Conservation (phyloP, 2,888 invertebrate genomes). For the Orchestes rusci region DNA sequence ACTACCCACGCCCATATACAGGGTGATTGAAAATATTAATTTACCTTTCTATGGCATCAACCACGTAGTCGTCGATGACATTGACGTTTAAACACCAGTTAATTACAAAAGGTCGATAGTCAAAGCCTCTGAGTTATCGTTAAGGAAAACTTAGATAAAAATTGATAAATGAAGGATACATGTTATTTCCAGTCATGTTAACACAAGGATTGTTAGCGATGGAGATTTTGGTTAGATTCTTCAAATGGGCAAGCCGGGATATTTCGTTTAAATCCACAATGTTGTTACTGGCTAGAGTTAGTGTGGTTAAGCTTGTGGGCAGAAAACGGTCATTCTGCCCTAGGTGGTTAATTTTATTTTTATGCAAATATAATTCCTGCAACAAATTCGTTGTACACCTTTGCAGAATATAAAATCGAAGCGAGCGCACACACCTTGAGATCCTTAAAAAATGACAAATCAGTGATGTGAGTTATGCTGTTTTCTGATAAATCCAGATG, state of each 20-base stretch:
- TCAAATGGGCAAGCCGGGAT: conserved; percentile 69
- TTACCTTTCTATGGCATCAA: conserved; percentile 86
- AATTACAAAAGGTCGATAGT: conserved; percentile 85
- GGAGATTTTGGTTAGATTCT: conserved; percentile 71
- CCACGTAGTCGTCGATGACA: conserved; percentile 80
- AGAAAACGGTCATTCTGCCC: conserved; percentile 77
- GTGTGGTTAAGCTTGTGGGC: conserved; percentile 63
- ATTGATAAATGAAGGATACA: conserved; percentile 59
- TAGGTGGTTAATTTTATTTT: conserved; percentile 77
- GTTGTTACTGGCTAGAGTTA: conserved; percentile 77
- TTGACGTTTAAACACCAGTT: conserved; percentile 90
- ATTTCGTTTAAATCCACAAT: conserved; percentile 82
- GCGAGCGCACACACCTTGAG: conserved; percentile 59
- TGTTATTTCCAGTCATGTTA: conserved; percentile 64
- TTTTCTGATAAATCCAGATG: conserved; percentile 86
- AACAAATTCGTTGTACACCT: no score
- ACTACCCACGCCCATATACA: conserved; percentile 44
- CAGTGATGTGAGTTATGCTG: conserved; percentile 75
- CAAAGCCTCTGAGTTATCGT: conserved; percentile 61
- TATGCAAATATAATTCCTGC: conserved; percentile 77
- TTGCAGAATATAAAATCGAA: no score
- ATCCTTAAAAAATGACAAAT: conserved; percentile 73
- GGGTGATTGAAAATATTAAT: background rate
- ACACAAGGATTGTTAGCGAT: conserved; percentile 85
- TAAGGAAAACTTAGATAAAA: conserved; percentile 12